A percentile compares a stretch with the other conserved stretches of the same genome.
Evolutionary conservation across 2,888 invertebrate genomes (phyloP).

Genomic region (Carcina quercana): DNA sequence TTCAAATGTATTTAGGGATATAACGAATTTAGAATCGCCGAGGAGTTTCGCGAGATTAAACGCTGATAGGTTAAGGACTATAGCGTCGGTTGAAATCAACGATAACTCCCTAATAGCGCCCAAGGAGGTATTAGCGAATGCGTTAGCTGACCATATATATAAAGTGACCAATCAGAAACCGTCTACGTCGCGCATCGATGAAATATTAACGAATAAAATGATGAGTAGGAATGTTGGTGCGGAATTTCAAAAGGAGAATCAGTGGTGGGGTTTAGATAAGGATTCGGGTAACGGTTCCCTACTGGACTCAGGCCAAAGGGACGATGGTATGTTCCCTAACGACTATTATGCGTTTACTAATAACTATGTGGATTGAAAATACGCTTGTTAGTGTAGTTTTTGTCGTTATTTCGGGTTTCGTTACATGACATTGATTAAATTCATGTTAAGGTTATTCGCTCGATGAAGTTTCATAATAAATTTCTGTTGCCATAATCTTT

Average conservation of each 20-base stretch:
- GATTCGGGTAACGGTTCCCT: no score
- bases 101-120: constrained; percentile 58
- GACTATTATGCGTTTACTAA: constrained; percentile 18
- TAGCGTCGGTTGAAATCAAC: constrained; percentile 39
- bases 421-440: no score
- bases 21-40: constrained; percentile 56
- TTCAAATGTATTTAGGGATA: constrained; percentile 39
- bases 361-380: constrained; percentile 14
- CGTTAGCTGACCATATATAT: constrained; percentile 63
- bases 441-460: no score
- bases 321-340: constrained; percentile 37
- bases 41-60: constrained; percentile 57
- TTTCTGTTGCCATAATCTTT: no score
- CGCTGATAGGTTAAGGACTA: constrained; percentile 59
- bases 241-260: constrained; percentile 45
- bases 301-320: constrained; percentile 39
- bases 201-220: constrained; percentile 65
- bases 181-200: constrained; percentile 59
- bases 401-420: no score
- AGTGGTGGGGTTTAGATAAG: constrained; percentile 52
- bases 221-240: constrained; percentile 26
- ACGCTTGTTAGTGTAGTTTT: constrained; percentile 4
- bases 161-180: constrained; percentile 72
- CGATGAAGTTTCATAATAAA: no score
- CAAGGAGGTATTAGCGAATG: constrained; percentile 60